Evolutionary conservation across 2,797 vertebrate genomes (phyloP), one percentile per base, ranked within the genome.

Genomic region (Buceros bicornis): DNA sequence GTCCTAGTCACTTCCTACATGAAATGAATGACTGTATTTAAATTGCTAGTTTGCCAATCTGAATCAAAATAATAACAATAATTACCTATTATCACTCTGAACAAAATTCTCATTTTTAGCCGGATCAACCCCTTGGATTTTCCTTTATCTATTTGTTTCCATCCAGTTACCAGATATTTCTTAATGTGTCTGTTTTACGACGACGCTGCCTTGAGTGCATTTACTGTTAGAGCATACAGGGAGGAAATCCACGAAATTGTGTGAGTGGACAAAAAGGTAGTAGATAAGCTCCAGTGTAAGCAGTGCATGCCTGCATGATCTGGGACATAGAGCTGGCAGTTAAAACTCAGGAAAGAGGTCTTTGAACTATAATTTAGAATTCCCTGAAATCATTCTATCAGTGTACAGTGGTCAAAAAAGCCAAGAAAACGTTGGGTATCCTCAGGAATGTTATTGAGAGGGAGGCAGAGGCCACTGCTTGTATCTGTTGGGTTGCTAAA

Each of bases 311-410:
- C 42, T 72, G 7, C 4, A 0, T 58, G 26, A n/a, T 29, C 48
- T 37, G 69, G 8, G 6, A 54, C 13, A 43, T 1, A 1, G 16
- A n/a, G 28, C 25, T 61, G 45, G 28, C 31, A 76, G 25, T 17
- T 72, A 37, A 37, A 87, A 53, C 10, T 67, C 43, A 9, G 13
- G 10, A 40, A 73, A 51, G 24, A 69, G 3, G 18, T 31, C 6
- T 43, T 9, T 40, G 21, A 53, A 2, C 19, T 40, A 31, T 42
- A 2, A 13, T n/a, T 79, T 58, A 28, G 16, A 16, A 33, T 47
- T 67, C 13, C 25, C 29, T n/a, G 13, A 78, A 91, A 56, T 13
- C 24, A 22, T 48, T 0, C 0, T 56, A 4, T 45, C 11, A 2
- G 40, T 10, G 11, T 56, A 53, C 26, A 19, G 25, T 18, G 7